Evolutionary conservation across 2,113 vertebrate genomes (phyloP).

Genomic region (Melanocharis versteri): DNA sequence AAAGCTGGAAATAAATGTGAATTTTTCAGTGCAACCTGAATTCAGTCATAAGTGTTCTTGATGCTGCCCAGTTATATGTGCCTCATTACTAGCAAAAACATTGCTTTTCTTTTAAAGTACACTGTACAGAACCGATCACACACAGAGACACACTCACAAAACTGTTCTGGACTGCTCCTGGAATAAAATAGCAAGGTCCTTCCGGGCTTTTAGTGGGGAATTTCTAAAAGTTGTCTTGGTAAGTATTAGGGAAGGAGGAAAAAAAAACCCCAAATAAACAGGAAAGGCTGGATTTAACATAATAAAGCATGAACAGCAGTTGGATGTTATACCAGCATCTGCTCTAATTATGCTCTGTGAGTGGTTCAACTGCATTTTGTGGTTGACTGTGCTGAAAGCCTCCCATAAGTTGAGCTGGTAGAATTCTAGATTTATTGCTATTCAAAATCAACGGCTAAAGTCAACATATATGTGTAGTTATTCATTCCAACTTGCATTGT

Average conservation of each 20-base stretch:
- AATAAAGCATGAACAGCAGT: constrained; percentile 27
- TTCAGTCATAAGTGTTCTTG: not conserved
- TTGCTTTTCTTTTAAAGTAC: not conserved
- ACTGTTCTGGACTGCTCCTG: not conserved
- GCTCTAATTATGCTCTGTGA: constrained; percentile 37
- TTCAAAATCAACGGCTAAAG: constrained; percentile 28
- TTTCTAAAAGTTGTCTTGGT: not conserved
- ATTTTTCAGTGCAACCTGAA: not conserved
- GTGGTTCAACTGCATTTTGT: constrained; percentile 44
- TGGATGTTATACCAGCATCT: constrained; percentile 42
- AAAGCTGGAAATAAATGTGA: not conserved
- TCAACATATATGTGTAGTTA: constrained; percentile 46
- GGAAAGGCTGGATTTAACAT: constrained; percentile 26
- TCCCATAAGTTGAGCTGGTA: constrained; percentile 30
- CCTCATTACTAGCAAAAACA: not conserved
- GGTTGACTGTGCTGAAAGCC: constrained; percentile 55
- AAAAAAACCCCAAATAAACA: not conserved
- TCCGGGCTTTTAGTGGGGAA: not conserved
- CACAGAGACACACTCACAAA: not conserved
- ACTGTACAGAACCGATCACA: not conserved
- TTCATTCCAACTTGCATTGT: constrained; percentile 2
- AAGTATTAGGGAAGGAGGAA: not conserved
- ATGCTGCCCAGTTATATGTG: not conserved
- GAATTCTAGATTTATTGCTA: constrained; percentile 50
- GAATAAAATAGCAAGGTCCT: not conserved